phyloP scores from a whole-genome alignment of 2,113 vertebrate species.

The Ginglymostoma cirratum region DNA sequence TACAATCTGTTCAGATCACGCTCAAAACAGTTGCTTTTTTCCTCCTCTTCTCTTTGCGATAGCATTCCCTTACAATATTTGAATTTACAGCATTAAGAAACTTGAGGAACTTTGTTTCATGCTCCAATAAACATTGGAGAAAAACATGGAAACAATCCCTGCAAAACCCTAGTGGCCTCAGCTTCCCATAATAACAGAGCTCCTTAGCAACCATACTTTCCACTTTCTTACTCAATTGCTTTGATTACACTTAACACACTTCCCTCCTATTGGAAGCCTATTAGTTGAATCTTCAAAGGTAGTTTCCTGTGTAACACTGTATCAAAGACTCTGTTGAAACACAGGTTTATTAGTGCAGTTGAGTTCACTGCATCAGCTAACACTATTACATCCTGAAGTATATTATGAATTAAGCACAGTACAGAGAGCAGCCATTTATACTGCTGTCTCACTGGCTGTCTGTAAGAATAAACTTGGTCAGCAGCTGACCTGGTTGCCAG shows the following conservation, averaged over 20 bases:
- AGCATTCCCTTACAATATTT: neutral
- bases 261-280: neutral
- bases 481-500: too few species aligned
- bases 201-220: neutral
- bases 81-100: neutral
- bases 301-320: neutral
- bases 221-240: neutral
- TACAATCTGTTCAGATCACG: neutral
- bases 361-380: neutral
- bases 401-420: neutral
- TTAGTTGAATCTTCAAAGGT: neutral
- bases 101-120: neutral
- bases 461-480: too few species aligned
- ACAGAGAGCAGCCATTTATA: neutral
- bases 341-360: neutral
- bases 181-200: neutral
- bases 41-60: neutral
- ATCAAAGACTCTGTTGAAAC: neutral
- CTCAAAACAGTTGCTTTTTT: neutral
- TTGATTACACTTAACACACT: neutral
- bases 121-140: neutral
- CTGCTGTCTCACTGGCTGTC: neutral
- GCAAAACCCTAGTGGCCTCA: neutral
- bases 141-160: neutral
- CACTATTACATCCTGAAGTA: neutral